Base-by-base conservation (phyloP, 2,888 invertebrate species). In the Drosophila anceps region DNA sequence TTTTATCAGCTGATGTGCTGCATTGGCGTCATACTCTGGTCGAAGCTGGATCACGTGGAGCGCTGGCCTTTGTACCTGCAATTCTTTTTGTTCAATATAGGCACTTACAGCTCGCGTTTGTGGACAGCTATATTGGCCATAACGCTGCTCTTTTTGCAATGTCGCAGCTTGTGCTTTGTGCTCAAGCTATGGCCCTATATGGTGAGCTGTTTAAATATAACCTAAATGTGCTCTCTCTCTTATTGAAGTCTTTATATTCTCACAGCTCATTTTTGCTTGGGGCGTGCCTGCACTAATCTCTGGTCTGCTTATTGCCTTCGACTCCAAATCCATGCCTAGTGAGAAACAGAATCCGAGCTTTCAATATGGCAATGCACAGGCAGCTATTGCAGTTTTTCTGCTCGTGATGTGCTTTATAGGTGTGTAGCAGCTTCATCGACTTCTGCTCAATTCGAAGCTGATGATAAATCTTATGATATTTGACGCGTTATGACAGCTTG, bases 101-200 rank as follows among this genome's bases (percentile, higher is more conserved):
- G 96, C 68, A 96, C 97, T 69, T 96, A 97, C 89, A 96, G 97
- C 69, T 95, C 97, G 55, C 94, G 98, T 69, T 93, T 98, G 60
- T 98, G 97, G 97, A 97, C 98, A 0, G 96, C 96, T 10, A 95
- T 97, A 88, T 94, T 98, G 66, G 96, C 98, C 2, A 94, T 97
- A 39, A 95, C 96, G 8, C 92, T 98, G 39, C 94, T 98, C 35
- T 96, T 98, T 92, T 93, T 98, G 62, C 95, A 97, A 93, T 96
- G 96, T 71, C 95, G 97, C 65, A 97, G 98, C 73, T 94, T 97
- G 4, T 96, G 97, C 87, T 97, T 96, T 92, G 96, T 98, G 65
- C 93, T 97, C 33, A 95, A 96, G 57, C 91, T 97, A 2, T 96
- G 96, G 93, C 96, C 96, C 0, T 94, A 95, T 84, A 95, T 96